Base-by-base conservation (phyloP, 2,888 invertebrate species). In the Andrena hattorfiana region DNA sequence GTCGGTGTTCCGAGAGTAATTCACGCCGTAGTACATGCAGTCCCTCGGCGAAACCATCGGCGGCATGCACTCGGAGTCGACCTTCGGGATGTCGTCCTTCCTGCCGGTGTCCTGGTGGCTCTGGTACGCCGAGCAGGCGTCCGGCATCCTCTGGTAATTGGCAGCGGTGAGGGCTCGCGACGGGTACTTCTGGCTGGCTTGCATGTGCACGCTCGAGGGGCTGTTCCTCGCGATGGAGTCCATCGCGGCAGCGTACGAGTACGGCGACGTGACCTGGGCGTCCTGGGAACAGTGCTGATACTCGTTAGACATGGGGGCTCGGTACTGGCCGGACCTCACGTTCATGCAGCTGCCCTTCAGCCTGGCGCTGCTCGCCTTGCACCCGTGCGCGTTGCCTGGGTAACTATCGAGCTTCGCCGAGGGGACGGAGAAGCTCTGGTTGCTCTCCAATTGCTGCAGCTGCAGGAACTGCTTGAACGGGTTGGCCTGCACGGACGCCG, bases 41-140 rank as follows among this genome's bases (percentile, higher is more conserved):
- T 85, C 89, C 28, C 63, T 81, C 26, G 89, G 89, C 7, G 89
- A 89, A 20, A 89, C 78, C 60, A 89, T 85, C 7, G 89, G 89
- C 2, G 85, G 89, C 32, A 70, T 54, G 26, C 35, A 82, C 6
- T 89, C 83, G 1, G 73, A 23, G 7, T 67, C 76, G 35, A 64
- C 70, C 16, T 74, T 79, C n/a, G 42, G 70, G 23, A 13, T 42
- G 16, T 87, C 82, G 5, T 77, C 60, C 26, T 70, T 77, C 16
- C 75, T 74, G 49, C 56, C 35, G 0, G 10, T 28, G 28, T 87
- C 76, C n/a, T 76, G 84, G 30, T 42, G 67, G 16, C 10, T 72
- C 13, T 77, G 77, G n/a, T 6, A 71, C 5, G 23, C 8, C 2
- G 76, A n/a, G 20, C 67, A 66, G 2, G 6, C n/a, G 1, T 83